Conservation (phyloP, 2,888 invertebrate species). For the Coecobrya sp. region DNA sequence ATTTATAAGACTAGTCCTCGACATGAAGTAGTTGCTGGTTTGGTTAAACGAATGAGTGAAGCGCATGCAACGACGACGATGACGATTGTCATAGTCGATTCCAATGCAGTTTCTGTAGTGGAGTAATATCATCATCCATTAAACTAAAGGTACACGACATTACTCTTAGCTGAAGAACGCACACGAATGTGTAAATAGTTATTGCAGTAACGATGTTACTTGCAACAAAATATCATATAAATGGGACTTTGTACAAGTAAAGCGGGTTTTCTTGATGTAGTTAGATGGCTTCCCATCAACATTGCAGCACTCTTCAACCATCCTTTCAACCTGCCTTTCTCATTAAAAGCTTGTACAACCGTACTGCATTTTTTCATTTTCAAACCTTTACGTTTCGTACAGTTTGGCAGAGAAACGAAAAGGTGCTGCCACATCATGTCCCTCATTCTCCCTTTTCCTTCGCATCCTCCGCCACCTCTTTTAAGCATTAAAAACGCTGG, state of each 20-base stretch:
- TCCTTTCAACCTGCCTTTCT: constrained; percentile 38
- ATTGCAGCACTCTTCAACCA: not conserved
- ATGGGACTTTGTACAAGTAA: not conserved
- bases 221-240: not conserved
- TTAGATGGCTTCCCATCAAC: constrained; percentile 30
- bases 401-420: not conserved
- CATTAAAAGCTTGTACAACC: constrained; percentile 54
- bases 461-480: constrained; percentile 40
- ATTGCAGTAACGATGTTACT: not conserved
- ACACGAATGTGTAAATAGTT: constrained; percentile 3
- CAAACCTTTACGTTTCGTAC: not conserved
- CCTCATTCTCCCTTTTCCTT: constrained; percentile 8
- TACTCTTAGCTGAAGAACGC: not conserved
- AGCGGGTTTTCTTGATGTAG: not conserved
- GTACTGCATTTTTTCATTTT: constrained; percentile 33
- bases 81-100: constrained; percentile 37
- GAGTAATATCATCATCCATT: constrained; percentile 45
- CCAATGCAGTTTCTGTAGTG: constrained; percentile 26
- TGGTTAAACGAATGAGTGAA: constrained; percentile 59
- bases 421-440: constrained; percentile 48
- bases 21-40: not conserved
- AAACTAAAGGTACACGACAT: constrained; percentile 34
- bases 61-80: constrained; percentile 47
- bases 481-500: constrained; percentile 68
- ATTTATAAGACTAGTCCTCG: not conserved